phyloP scores from a whole-genome alignment of 1,140 invertebrate genomes.

The Drosophila kohkoa region DNA sequence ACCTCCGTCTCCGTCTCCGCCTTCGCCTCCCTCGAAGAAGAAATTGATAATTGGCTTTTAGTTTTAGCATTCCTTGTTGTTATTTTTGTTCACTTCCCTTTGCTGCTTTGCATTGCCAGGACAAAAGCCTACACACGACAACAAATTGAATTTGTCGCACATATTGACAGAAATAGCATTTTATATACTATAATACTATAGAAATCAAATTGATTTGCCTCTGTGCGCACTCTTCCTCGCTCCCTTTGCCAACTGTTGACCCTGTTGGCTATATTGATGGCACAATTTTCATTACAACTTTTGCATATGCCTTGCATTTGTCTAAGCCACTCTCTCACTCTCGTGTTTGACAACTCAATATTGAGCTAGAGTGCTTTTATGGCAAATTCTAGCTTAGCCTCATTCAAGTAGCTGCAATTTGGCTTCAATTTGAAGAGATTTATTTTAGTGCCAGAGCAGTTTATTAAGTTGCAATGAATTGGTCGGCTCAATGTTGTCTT shows the following conservation, averaged over 20 bases:
- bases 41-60: slow-evolving; percentile 62
- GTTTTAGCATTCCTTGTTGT: slow-evolving; percentile 41
- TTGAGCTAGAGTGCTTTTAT: slow-evolving; percentile 5
- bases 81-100: slow-evolving; percentile 19
- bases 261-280: slow-evolving; percentile 7
- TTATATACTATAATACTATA: slow-evolving; percentile 15
- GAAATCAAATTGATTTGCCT: slow-evolving; percentile 48
- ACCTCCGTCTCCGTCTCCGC: not conserved
- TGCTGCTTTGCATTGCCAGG: slow-evolving; percentile 3
- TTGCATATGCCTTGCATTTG: slow-evolving; percentile 16
- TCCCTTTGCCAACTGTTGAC: not conserved
- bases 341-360: slow-evolving; percentile 30
- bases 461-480: slow-evolving; percentile 6
- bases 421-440: not conserved
- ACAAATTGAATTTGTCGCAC: slow-evolving; percentile 75
- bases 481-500: not conserved
- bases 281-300: slow-evolving; percentile 13
- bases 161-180: slow-evolving; percentile 54
- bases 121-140: slow-evolving; percentile 28
- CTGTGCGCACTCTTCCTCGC: slow-evolving; percentile 14
- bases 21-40: not conserved
- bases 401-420: slow-evolving; percentile 9
- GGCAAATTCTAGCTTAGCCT: slow-evolving; percentile 9
- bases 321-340: not conserved
- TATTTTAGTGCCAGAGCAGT: not conserved